A percentile compares a stretch with the other conserved stretches of the same genome.
Evolutionary conservation across 37 sponge, comb jelly and placozoan genomes (phyloP).

Genomic region (Diacarnus erythraeanus): DNA sequence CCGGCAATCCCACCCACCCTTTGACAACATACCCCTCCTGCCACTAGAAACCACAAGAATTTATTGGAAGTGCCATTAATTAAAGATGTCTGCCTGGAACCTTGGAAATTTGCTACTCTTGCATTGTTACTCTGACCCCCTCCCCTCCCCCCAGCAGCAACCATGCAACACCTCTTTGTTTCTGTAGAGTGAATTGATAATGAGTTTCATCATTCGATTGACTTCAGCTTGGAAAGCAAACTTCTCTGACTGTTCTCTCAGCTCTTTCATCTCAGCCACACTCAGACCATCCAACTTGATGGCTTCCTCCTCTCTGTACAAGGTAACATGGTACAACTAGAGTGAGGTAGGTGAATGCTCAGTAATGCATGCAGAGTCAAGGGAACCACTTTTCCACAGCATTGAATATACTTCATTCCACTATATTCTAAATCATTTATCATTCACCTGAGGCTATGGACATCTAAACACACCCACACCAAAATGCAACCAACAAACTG

Average conservation of each 20-base stretch:
- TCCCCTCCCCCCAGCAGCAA: neutral
- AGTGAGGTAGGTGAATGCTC: neutral
- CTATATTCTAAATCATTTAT: no score
- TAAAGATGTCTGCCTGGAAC: neutral
- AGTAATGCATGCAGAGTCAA: neutral
- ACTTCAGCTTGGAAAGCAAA: slow-evolving; percentile 95
- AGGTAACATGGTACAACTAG: neutral
- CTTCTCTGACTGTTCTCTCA: slow-evolving; percentile 92
- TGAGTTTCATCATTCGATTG: slow-evolving; percentile 99
- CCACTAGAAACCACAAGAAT: neutral
- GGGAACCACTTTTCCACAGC: no score
- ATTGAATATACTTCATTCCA: no score
- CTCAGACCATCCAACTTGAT: slow-evolving; percentile 97
- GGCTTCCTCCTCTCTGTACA: slow-evolving; percentile 94
- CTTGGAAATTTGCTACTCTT: neutral
- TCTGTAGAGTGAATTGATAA: slow-evolving; percentile 98
- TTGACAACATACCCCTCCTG: neutral
- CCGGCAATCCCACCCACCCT: neutral
- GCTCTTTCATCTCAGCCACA: slow-evolving; percentile 94
- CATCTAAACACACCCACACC: no score
- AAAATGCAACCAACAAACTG: no score
- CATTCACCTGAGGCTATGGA: no score
- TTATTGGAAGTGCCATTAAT: neutral
- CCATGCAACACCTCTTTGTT: slow-evolving; percentile 89
- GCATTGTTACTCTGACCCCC: neutral